Base-by-base conservation (phyloP, 2,888 invertebrate species). In the Bugulina stolonifera region DNA sequence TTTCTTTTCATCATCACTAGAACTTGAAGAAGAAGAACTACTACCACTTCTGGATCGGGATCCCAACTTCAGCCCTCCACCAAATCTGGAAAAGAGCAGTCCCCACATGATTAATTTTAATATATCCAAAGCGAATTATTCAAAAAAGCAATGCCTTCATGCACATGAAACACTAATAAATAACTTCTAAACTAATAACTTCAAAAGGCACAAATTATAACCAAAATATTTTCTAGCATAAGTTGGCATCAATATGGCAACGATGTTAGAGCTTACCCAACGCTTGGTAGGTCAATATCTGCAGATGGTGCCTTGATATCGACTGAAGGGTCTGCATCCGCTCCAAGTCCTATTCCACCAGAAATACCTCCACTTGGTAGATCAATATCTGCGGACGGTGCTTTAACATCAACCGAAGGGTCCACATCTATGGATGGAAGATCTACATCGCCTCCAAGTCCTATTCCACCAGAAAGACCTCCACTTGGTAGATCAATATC, bases 11-110 rank as follows among this genome's bases (percentile, higher is more conserved):
- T 64, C 35, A 70, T 27, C 54, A 25, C 25, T 23, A 25, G 23
- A 18, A 27, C 70, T 70, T 10, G 23, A 23, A 5, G 27, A 27
- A 23, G 43, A 54, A 2, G 54, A 54, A 54, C 71, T 71, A 54
- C 54, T 54, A 27, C 54, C 23, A 35, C 71, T 71, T 2, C 71
- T 71, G 18, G 71, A 71, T 5, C 71, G n/a, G 5, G 43, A 43
- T 43, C 18, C 18, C 43, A 43, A 43, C 43, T 43, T 43, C 43
- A 43, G 18, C 10, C 18, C 43, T 10, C 43, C 43, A 43, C 43
- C 43, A 43, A 43, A 10, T 10, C 43, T 43, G 18, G 5, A 43
- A 43, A n/a, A n/a, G n/a, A n/a, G n/a, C n/a, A n/a, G n/a, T n/a
- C n/a, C n/a, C n/a, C n/a, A n/a, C n/a, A n/a, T n/a, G n/a, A n/a